phyloP scores from a whole-genome alignment of 2,113 vertebrate species.

The Trogon surrucura region DNA sequence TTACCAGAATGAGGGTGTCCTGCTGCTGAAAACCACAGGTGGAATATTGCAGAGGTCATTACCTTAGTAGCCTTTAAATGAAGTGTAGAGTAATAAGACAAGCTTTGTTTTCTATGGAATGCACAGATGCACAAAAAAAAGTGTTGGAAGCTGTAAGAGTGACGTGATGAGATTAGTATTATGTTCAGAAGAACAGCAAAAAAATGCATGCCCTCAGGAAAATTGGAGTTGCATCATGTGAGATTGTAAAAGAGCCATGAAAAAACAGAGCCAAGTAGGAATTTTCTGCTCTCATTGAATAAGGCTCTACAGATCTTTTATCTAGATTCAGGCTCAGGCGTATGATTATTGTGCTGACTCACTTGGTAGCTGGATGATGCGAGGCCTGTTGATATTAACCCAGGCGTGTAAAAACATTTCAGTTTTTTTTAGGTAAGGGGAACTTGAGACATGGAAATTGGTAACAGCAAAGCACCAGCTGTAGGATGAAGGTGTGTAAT shows the following conservation, averaged over 20 bases:
- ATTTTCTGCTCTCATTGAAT: conserved; percentile 17
- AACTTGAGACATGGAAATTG: neutral
- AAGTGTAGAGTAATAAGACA: neutral
- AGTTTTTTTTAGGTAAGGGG: neutral
- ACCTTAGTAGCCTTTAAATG: conserved; percentile 17
- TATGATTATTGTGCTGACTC: conserved; percentile 15
- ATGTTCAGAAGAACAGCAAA: neutral
- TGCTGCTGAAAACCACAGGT: conserved; percentile 30
- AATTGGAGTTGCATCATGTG: neutral
- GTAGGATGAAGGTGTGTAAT: neutral
- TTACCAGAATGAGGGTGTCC: conserved; percentile 31
- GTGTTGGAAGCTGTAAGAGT: neutral
- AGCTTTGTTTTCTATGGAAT: conserved; percentile 19
- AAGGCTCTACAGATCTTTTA: neutral
- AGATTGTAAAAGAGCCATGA: neutral
- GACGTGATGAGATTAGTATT: conserved; percentile 2
- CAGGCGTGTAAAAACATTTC: neutral
- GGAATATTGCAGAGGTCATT: conserved; percentile 38
- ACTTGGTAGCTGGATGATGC: neutral
- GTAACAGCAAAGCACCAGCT: neutral
- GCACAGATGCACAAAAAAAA: neutral
- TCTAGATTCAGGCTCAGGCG: neutral
- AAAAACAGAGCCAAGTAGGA: conserved; percentile 40
- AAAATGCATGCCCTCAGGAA: conserved; percentile 15
- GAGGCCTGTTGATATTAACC: neutral